Conservation (phyloP, 2,113 vertebrate species). For the Gopherus evgoodei region DNA sequence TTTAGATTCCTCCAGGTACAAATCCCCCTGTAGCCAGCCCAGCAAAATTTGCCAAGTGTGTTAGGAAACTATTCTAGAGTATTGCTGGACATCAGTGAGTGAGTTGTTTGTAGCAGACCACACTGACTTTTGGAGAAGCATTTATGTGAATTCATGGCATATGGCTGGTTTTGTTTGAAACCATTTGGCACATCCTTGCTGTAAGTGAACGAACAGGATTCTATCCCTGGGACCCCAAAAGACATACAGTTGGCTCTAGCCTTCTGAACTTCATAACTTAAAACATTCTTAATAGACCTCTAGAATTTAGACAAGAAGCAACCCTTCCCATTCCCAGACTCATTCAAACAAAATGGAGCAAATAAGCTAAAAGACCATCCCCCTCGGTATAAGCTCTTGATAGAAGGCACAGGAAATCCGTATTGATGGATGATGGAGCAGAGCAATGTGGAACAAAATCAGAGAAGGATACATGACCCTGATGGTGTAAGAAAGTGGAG, state of each 20-base stretch:
- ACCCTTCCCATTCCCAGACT: background rate
- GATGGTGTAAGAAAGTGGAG: background rate
- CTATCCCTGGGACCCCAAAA: background rate
- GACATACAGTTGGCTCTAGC: background rate
- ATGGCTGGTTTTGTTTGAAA: background rate
- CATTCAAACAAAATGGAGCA: rapidly evolving
- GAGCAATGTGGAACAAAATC: background rate
- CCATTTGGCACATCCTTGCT: background rate
- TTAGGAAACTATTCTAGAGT: background rate
- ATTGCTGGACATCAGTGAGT: background rate
- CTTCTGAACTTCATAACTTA: background rate
- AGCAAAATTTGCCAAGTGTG: background rate
- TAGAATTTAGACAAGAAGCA: background rate
- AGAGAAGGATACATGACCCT: background rate
- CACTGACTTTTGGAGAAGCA: background rate
- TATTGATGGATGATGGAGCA: background rate
- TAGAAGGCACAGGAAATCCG: background rate
- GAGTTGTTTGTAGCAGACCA: background rate
- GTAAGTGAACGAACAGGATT: background rate
- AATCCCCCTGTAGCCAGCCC: background rate
- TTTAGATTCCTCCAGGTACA: background rate
- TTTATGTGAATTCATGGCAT: rapidly evolving
- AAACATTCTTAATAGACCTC: background rate
- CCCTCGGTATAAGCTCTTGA: background rate
- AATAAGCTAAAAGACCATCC: background rate